phyloP scores from a whole-genome alignment of 2,888 invertebrate species.

The Napeogenes inachia region DNA sequence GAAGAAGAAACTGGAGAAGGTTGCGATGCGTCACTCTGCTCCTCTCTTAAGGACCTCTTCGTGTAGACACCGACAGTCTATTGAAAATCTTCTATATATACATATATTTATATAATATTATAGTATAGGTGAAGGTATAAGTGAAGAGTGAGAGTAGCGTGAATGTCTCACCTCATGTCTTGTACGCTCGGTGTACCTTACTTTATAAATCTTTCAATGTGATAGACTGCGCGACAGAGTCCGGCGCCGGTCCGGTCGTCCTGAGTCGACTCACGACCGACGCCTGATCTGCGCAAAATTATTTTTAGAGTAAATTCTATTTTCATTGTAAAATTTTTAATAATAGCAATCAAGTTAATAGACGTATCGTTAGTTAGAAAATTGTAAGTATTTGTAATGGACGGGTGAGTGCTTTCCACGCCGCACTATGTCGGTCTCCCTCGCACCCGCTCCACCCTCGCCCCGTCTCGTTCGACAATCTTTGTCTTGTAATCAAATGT shows the following conservation, averaged over 20 bases:
- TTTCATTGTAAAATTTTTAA: conserved; percentile 76
- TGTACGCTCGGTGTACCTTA: conserved; percentile 48
- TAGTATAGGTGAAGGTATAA: conserved; percentile 48
- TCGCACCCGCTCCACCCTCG: conserved; percentile 58
- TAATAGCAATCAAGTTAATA: conserved; percentile 70
- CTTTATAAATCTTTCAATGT: conserved; percentile 76
- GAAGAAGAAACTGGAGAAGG: conserved; percentile 84
- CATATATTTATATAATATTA: conserved; percentile 17
- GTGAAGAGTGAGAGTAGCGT: conserved; percentile 40
- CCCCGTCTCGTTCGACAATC: conserved; percentile 65
- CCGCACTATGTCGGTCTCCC: conserved; percentile 39
- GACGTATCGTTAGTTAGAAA: conserved; percentile 73
- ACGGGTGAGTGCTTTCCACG: conserved; percentile 67
- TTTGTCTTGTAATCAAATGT: conserved; percentile 72
- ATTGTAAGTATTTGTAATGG: conserved; percentile 71
- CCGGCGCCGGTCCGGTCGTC: conserved; percentile 69
- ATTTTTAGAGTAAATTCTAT: conserved; percentile 77
- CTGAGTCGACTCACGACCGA: conserved; percentile 65
- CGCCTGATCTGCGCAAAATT: conserved; percentile 60
- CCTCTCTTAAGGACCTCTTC: conserved; percentile 90
- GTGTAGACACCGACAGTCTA: conserved; percentile 78
- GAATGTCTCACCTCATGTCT: conserved; percentile 36
- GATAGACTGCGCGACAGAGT: conserved; percentile 59
- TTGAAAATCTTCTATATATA: conserved; percentile 55
- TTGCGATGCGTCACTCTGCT: conserved; percentile 89